phyloP scores from a whole-genome alignment of 2,888 invertebrate genomes.

The Margaritifera margaritifera region DNA sequence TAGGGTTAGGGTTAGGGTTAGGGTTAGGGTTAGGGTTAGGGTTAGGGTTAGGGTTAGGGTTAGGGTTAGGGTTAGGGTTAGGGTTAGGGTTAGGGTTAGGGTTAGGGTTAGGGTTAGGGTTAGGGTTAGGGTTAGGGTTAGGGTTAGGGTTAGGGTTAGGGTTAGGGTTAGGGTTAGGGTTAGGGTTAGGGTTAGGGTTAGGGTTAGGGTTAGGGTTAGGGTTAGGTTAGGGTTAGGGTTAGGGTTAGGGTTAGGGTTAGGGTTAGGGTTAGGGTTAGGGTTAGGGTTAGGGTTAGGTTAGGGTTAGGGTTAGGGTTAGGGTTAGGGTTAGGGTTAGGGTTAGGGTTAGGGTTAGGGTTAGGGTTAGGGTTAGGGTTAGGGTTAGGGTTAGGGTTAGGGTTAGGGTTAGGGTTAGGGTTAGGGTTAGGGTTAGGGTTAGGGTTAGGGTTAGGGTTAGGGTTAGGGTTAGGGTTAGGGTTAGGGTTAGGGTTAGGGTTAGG shows the following conservation, averaged over 20 bases:
- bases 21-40: slow-evolving; percentile 6
- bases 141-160: slow-evolving; percentile 19
- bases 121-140: slow-evolving; percentile 16
- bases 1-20: slow-evolving; percentile 13
- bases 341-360: slow-evolving; percentile 16
- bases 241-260: slow-evolving; percentile 14
- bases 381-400: slow-evolving; percentile 21
- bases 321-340: slow-evolving; percentile 24
- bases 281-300: slow-evolving; percentile 27
- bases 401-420: slow-evolving; percentile 25
- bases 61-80: slow-evolving; percentile 11
- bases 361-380: slow-evolving; percentile 15
- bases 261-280: slow-evolving; percentile 11
- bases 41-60: slow-evolving; percentile 10
- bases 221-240: slow-evolving; percentile 25
- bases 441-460: slow-evolving; percentile 22
- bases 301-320: slow-evolving; percentile 22
- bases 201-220: slow-evolving; percentile 20
- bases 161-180: slow-evolving; percentile 23
- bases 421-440: slow-evolving; percentile 26
- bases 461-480: slow-evolving; percentile 24
- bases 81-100: slow-evolving; percentile 15
- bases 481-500: slow-evolving; percentile 13
- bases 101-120: slow-evolving; percentile 21
- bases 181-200: slow-evolving; percentile 26